phyloP scores from a whole-genome alignment of 2,888 invertebrate genomes.

The Eristalinus sepulchralis region DNA sequence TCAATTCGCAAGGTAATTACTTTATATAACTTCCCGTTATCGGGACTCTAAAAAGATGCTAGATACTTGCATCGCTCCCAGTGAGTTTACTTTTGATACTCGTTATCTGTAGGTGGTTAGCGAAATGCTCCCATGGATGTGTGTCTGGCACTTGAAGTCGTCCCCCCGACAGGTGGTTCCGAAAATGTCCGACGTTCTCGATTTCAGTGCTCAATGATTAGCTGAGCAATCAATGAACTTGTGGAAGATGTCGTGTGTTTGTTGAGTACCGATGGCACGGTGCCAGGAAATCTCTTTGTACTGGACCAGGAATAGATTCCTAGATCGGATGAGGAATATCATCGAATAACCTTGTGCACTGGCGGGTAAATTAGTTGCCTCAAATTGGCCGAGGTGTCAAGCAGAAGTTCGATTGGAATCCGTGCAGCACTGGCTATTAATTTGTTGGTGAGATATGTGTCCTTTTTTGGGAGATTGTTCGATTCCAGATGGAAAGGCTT shows the following conservation, averaged over 20 bases:
- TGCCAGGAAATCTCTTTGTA: neutral
- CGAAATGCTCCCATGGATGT: neutral
- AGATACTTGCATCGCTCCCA: neutral
- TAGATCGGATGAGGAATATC: neutral
- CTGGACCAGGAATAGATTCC: neutral
- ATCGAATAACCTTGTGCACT: neutral
- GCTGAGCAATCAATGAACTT: neutral
- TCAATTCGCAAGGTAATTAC: conserved; percentile 15
- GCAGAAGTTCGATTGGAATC: neutral
- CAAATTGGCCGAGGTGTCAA: neutral
- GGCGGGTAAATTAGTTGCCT: neutral
- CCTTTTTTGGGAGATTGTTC: too few relatives aligned
- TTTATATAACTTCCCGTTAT: conserved; percentile 39
- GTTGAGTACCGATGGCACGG: neutral
- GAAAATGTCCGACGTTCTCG: neutral
- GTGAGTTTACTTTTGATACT: neutral
- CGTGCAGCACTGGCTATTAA: too few relatives aligned
- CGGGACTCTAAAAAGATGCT: neutral
- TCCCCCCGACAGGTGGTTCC: neutral
- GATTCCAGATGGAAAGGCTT: too few relatives aligned
- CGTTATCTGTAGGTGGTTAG: neutral
- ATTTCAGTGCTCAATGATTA: neutral
- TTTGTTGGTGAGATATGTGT: too few relatives aligned
- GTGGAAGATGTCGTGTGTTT: neutral
- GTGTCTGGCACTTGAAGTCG: neutral